Percentiles rank a stretch among this genome's conserved stretches.
These are phyloP conservation scores for Urocynchramus pylzowi DNA, from an alignment of 2,113 vertebrate species.

Conservation along the genomic window DNA sequence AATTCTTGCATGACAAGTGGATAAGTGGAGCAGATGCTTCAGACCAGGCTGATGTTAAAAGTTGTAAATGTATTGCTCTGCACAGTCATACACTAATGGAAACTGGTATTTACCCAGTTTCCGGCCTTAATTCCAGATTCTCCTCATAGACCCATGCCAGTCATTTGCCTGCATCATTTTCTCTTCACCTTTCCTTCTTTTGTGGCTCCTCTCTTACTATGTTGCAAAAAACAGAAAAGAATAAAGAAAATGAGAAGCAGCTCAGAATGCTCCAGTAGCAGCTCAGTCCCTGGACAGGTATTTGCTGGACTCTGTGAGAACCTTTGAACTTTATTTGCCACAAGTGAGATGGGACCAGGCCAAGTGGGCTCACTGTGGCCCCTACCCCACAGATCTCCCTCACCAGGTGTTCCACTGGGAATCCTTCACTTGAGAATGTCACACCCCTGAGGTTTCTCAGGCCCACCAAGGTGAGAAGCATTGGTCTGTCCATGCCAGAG, in stretches of 20 bases:
- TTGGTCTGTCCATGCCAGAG: background rate
- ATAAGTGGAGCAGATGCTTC: slow-evolving; percentile 3
- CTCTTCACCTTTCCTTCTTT: background rate
- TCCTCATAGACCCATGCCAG: background rate
- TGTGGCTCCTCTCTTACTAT: background rate
- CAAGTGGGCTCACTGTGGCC: background rate
- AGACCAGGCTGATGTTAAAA: slow-evolving; percentile 31
- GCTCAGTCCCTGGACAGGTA: background rate
- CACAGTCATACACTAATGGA: background rate
- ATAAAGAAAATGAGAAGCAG: background rate
- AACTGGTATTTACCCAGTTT: background rate
- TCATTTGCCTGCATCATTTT: background rate
- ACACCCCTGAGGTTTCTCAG: background rate
- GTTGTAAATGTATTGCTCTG: slow-evolving; percentile 31
- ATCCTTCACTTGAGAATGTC: background rate
- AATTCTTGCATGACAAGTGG: background rate
- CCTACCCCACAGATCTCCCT: background rate
- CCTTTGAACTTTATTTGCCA: background rate
- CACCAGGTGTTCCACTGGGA: background rate
- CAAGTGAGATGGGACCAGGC: background rate
- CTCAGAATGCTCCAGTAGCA: background rate
- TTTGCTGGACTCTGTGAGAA: background rate
- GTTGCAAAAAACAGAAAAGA: background rate
- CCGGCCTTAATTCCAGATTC: background rate
- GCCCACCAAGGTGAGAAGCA: background rate